Evolutionary conservation across 2,888 invertebrate species (phyloP).

Genomic region (Drosophila macrospina): DNA sequence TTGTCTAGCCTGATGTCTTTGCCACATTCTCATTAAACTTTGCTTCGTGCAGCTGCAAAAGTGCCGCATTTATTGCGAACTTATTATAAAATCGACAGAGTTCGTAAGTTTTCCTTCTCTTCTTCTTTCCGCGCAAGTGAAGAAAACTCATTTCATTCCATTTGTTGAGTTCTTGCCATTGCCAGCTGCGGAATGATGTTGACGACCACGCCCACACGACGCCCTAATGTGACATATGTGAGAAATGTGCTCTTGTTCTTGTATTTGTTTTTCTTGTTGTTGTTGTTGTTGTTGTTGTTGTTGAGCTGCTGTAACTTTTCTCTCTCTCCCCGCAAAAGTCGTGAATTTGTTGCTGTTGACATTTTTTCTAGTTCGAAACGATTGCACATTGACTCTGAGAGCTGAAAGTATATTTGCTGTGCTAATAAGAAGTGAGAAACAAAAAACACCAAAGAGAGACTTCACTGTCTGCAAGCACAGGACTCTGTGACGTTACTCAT

Average conservation of each 20-base stretch:
- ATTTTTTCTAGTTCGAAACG: conserved; percentile 44
- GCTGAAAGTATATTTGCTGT: conserved; percentile 26
- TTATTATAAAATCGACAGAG: conserved; percentile 45
- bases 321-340: conserved; percentile 23
- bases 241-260: conserved; percentile 18
- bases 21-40: conserved; percentile 50
- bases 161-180: neutral
- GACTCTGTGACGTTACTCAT: conserved; percentile 46
- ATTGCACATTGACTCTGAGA: conserved; percentile 38
- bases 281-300: conserved; percentile 24
- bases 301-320: conserved; percentile 29
- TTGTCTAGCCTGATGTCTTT: conserved; percentile 25
- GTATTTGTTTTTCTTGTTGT: too few relatives aligned
- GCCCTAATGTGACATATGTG: conserved; percentile 32
- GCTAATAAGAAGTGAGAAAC: conserved; percentile 42
- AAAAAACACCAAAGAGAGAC: conserved; percentile 9
- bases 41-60: conserved; percentile 31
- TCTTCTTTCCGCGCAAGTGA: neutral
- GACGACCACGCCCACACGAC: conserved; percentile 52
- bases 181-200: conserved; percentile 45
- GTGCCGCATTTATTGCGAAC: conserved; percentile 38
- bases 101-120: conserved; percentile 28
- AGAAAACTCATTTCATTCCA: conserved; percentile 64
- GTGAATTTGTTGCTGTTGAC: conserved; percentile 44
- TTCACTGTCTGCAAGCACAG: neutral